These are phyloP conservation scores for Mustela erminea DNA, from an alignment of 2,797 vertebrate species.

Conservation along the genomic window DNA sequence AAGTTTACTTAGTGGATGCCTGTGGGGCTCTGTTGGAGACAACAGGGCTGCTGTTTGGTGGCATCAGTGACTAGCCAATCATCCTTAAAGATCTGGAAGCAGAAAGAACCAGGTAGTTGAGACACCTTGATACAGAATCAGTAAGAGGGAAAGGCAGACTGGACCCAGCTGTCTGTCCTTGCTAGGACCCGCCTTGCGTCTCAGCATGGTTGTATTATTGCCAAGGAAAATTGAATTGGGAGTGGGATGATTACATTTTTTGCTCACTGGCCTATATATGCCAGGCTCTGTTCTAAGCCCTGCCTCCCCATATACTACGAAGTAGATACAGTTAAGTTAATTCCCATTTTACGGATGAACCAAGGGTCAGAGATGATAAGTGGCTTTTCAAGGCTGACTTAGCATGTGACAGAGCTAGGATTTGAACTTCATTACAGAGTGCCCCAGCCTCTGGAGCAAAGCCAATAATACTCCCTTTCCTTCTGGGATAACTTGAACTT, in stretches of 20 bases:
- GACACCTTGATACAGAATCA: background rate
- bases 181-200: background rate
- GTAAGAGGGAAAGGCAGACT: background rate
- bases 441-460: background rate
- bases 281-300: background rate
- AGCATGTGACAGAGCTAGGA: background rate
- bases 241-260: background rate
- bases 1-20: background rate
- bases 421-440: background rate
- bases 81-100: background rate
- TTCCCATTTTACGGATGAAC: background rate
- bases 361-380: background rate
- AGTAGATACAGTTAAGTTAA: background rate
- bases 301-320: background rate
- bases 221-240: too few species aligned
- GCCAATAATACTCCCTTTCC: background rate
- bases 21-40: background rate
- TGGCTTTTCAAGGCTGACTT: background rate
- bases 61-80: background rate
- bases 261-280: background rate
- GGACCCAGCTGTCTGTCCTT: slow-evolving; percentile 3
- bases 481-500: background rate
- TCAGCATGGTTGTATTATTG: background rate
- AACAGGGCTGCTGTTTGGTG: background rate
- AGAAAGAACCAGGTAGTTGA: background rate